A percentile compares a stretch with the other conserved stretches of the same genome.
phyloP scores from a whole-genome alignment of 2,113 vertebrate genomes.

The Rhea americana region DNA sequence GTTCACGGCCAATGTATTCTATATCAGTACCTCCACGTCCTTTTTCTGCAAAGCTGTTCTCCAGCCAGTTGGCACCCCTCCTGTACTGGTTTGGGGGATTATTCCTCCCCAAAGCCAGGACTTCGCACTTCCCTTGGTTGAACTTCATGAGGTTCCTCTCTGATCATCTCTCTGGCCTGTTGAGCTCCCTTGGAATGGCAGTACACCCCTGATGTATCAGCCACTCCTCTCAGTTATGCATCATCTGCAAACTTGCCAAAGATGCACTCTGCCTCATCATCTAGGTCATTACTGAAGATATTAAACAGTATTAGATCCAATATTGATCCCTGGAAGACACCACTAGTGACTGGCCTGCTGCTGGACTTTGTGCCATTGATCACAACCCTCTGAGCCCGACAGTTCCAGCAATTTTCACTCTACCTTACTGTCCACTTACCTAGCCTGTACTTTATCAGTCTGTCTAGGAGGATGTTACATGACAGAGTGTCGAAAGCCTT shows the following conservation, averaged over 20 bases:
- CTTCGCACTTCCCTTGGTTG: background rate
- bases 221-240: background rate
- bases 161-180: background rate
- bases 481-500: background rate
- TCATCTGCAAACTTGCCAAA: background rate
- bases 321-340: background rate
- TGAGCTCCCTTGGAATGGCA: background rate
- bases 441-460: background rate
- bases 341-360: background rate
- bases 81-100: background rate
- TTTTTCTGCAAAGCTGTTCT: background rate
- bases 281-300: background rate
- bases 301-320: background rate
- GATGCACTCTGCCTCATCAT: background rate
- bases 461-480: background rate
- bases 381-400: background rate
- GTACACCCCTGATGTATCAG: background rate
- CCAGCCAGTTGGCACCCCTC: background rate
- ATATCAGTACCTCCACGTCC: background rate
- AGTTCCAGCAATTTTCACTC: background rate
- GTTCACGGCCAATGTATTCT: background rate
- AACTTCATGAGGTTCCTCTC: background rate
- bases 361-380: background rate
- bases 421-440: background rate
- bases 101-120: background rate